Percentiles rank a stretch among this genome's conserved stretches.
These are phyloP conservation scores for Pollachius pollachius DNA, from an alignment of 2,113 vertebrate species.

Conservation along the genomic window DNA sequence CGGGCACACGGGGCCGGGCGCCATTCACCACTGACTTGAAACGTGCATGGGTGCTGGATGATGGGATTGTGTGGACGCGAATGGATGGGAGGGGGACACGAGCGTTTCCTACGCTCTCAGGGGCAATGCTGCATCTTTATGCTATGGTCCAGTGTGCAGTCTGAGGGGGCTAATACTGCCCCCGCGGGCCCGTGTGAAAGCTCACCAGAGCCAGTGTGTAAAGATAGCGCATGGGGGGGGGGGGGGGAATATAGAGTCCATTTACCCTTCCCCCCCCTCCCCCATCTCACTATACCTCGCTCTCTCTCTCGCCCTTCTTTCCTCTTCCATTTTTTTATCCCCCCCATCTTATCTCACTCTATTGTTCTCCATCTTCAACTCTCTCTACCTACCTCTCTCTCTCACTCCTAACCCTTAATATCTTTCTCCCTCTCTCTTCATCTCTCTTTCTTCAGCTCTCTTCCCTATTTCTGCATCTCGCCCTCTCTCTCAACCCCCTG, in stretches of 20 bases:
- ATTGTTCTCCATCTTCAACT: no score
- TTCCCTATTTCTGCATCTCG: no score
- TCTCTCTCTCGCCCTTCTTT: conserved; percentile 37
- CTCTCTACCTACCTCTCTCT: no score
- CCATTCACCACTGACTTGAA: conserved; percentile 43
- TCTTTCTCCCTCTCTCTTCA: no score
- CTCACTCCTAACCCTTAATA: no score
- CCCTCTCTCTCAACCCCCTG: no score
- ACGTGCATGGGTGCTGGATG: conserved; percentile 48
- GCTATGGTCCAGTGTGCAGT: conserved; percentile 49
- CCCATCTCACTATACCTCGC: conserved; percentile 4
- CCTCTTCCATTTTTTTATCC: conserved; percentile 43
- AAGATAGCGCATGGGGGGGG: conserved; percentile 34
- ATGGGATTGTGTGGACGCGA: conserved; percentile 17
- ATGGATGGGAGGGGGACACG: conserved; percentile 43
- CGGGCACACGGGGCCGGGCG: conserved; percentile 26
- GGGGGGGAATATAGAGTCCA: not conserved
- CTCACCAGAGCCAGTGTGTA: conserved; percentile 59
- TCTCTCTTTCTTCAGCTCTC: no score
- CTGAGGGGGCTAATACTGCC: conserved; percentile 48
- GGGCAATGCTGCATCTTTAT: conserved; percentile 45
- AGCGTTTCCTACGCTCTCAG: conserved; percentile 17
- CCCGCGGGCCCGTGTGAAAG: conserved; percentile 49
- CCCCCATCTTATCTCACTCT: conserved; percentile 50
- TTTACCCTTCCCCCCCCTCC: not conserved